These are phyloP conservation scores for Coecobrya sp. DNA, from an alignment of 2,888 invertebrate genomes.

Conservation along the genomic window DNA sequence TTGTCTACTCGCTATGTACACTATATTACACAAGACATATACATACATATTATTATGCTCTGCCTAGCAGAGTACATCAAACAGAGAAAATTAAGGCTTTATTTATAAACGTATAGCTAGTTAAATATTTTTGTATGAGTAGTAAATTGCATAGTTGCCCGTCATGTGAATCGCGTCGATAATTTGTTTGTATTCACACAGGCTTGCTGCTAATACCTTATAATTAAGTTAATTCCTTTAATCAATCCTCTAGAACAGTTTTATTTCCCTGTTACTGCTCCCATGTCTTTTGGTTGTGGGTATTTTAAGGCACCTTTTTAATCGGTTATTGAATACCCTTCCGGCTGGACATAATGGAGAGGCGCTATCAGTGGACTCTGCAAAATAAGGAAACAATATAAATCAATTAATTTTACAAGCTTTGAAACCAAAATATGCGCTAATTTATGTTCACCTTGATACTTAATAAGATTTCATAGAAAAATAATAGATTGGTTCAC, in stretches of 20 bases:
- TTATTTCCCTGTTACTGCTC: conserved; percentile 73
- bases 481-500: background rate
- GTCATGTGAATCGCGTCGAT: conserved; percentile 27
- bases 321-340: conserved; percentile 72
- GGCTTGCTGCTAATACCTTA: background rate
- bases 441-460: background rate
- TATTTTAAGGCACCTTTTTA: conserved; percentile 73
- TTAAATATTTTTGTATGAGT: background rate
- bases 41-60: too few species aligned
- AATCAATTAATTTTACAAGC: background rate
- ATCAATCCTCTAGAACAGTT: conserved; percentile 37
- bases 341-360: conserved; percentile 69
- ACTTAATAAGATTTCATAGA: background rate
- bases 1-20: background rate
- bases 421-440: too few species aligned
- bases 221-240: conserved; percentile 35
- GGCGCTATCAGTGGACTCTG: conserved; percentile 74
- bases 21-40: too few species aligned
- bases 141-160: conserved; percentile 9
- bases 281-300: conserved; percentile 65
- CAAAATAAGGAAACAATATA: conserved; percentile 13
- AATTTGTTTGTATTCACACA: background rate
- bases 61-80: background rate
- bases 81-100: background rate
- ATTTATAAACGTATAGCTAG: background rate